A percentile compares a stretch with the other conserved stretches of the same genome.
These are phyloP conservation scores for Brachyhypopomus gauderio DNA, from an alignment of 2,113 vertebrate genomes.

Conservation along the genomic window DNA sequence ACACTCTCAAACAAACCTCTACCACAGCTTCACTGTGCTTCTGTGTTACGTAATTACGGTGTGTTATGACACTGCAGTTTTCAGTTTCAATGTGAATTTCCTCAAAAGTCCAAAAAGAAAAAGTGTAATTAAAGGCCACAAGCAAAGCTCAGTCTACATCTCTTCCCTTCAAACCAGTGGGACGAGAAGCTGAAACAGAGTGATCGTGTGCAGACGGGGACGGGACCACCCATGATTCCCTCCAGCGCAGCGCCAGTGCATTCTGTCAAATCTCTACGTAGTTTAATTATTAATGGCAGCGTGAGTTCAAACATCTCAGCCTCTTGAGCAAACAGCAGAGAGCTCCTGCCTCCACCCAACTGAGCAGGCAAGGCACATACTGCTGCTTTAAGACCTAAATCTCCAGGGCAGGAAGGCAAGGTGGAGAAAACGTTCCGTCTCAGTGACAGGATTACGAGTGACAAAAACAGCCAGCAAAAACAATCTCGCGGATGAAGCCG, in stretches of 20 bases:
- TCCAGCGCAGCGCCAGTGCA: not conserved
- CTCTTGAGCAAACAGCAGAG: conserved; percentile 55
- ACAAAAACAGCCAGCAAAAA: conserved; percentile 59
- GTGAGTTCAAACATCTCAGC: conserved; percentile 59
- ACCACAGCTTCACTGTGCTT: too few relatives aligned
- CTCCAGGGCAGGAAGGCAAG: conserved; percentile 17
- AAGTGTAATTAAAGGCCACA: too few relatives aligned
- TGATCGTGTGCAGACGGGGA: not conserved
- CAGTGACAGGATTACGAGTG: conserved; percentile 58
- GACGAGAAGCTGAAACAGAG: not conserved
- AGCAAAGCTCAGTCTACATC: not conserved
- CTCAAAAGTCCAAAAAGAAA: too few relatives aligned
- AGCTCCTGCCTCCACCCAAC: not conserved
- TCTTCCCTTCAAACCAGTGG: not conserved
- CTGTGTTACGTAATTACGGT: too few relatives aligned
- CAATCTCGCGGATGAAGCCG: conserved; percentile 46
- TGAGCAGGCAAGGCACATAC: conserved; percentile 1
- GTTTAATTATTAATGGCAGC: conserved; percentile 56
- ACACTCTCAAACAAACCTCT: too few relatives aligned
- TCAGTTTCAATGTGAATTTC: too few relatives aligned
- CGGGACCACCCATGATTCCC: not conserved
- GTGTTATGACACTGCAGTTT: too few relatives aligned
- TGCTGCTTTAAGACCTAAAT: not conserved
- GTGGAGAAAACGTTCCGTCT: conserved; percentile 53
- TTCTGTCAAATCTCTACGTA: conserved; percentile 3